A percentile compares a stretch with the other conserved stretches of the same genome.
phyloP scores from a whole-genome alignment of 2,888 invertebrate genomes.

The Epinotia ramella region DNA sequence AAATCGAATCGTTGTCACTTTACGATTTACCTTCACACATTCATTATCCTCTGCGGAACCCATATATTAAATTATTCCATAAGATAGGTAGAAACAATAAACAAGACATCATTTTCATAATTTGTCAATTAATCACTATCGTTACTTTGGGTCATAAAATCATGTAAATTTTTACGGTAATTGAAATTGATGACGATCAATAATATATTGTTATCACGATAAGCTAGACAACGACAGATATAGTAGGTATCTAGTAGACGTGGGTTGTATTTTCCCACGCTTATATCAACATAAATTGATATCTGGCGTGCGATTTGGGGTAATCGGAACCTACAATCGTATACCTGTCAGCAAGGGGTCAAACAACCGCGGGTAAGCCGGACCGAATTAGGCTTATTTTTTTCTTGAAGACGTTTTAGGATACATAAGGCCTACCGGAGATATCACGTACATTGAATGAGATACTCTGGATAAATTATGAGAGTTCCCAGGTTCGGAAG shows the following conservation, averaged over 20 bases:
- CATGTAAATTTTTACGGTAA: neutral
- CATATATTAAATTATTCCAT: neutral
- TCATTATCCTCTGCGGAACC: neutral
- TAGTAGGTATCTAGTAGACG: neutral
- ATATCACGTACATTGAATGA: neutral
- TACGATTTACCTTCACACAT: conserved; percentile 11
- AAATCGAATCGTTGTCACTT: conserved; percentile 23
- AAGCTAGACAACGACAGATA: conserved; percentile 7
- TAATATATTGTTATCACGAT: conserved; percentile 25
- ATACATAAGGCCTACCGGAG: conserved; percentile 1
- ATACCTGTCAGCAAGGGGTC: conserved; percentile 9
- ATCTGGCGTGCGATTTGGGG: conserved; percentile 6
- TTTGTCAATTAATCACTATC: neutral
- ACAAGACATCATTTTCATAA: neutral
- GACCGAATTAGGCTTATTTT: neutral
- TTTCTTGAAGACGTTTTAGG: neutral
- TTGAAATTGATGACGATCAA: conserved; percentile 17
- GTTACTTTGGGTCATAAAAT: neutral
- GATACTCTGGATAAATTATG: neutral
- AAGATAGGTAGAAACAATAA: neutral
- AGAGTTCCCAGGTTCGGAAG: neutral
- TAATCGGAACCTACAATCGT: conserved; percentile 6
- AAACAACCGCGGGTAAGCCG: neutral
- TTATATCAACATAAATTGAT: conserved; percentile 20
- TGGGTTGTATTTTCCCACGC: conserved; percentile 35